phyloP scores from a whole-genome alignment of 2,888 invertebrate genomes.

The Apodemia zela region DNA sequence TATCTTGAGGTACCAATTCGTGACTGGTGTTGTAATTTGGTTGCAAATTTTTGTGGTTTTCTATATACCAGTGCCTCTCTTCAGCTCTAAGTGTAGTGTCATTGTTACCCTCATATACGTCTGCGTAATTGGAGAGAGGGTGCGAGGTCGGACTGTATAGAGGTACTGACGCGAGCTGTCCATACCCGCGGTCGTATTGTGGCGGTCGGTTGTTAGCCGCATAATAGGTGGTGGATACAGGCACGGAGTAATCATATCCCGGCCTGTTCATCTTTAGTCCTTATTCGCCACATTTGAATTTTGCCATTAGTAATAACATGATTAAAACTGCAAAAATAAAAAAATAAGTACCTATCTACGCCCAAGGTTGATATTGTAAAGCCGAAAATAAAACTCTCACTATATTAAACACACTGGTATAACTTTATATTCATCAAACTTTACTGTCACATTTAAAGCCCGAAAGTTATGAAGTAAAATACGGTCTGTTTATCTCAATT shows the following conservation, averaged over 20 bases:
- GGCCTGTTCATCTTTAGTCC: constrained; percentile 76
- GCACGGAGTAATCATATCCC: constrained; percentile 75
- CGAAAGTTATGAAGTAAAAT: constrained; percentile 62
- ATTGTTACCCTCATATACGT: constrained; percentile 76
- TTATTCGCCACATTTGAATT: constrained; percentile 72
- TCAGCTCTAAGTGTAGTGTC: constrained; percentile 75
- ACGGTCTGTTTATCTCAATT: constrained; percentile 73
- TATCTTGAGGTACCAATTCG: constrained; percentile 66
- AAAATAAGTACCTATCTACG: constrained; percentile 44
- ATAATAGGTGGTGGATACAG: constrained; percentile 70
- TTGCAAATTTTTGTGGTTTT: constrained; percentile 72
- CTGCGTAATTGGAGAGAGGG: constrained; percentile 72
- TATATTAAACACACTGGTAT: not conserved
- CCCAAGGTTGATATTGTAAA: constrained; percentile 9
- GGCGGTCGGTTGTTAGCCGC: constrained; percentile 68
- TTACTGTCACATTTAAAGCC: constrained; percentile 54
- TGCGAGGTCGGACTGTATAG: constrained; percentile 70
- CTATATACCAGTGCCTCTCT: constrained; percentile 77
- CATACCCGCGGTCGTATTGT: constrained; percentile 71
- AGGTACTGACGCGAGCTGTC: constrained; percentile 61
- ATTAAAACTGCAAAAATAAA: not conserved
- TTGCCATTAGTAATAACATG: not conserved
- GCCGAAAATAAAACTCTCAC: not conserved
- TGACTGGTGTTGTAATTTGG: constrained; percentile 58
- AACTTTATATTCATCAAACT: constrained; percentile 40